Evolutionary conservation across 2,888 invertebrate genomes (phyloP).

Genomic region (Lordiphosa fenestrarum): DNA sequence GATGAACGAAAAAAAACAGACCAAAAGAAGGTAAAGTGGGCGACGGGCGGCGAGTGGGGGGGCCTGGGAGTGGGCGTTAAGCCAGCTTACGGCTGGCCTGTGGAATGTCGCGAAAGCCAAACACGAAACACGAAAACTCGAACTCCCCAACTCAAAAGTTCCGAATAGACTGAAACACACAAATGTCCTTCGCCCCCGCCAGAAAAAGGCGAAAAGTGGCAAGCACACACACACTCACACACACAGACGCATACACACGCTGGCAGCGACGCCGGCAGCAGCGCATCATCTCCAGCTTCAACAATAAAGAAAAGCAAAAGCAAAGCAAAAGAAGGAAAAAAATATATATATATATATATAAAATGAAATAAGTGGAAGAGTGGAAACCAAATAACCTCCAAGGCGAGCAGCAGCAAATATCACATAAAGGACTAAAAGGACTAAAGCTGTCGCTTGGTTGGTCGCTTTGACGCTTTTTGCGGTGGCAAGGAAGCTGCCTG

Average conservation of each 20-base stretch:
- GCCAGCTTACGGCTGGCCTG: background rate
- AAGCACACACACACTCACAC: conserved; percentile 15
- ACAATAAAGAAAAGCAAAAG: conserved; percentile 2
- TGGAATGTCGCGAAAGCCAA: conserved; percentile 22
- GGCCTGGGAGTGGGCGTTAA: too few species aligned
- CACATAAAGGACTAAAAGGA: conserved; percentile 44
- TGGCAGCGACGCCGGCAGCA: conserved; percentile 10
- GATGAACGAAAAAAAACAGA: background rate
- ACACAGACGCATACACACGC: conserved; percentile 11
- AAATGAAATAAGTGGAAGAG: conserved; percentile 11
- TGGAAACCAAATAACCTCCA: conserved; percentile 7
- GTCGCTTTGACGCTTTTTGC: conserved; percentile 13
- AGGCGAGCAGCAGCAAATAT: conserved; percentile 7
- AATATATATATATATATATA: background rate
- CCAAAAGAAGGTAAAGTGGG: conserved; percentile 1
- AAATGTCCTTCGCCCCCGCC: conserved; percentile 65
- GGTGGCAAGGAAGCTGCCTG: conserved; percentile 7
- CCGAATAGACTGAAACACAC: conserved; percentile 63
- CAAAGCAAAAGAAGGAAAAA: background rate
- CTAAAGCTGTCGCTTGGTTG: conserved; percentile 14
- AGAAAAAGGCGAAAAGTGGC: conserved; percentile 20
- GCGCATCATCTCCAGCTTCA: conserved; percentile 12
- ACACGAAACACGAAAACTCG: conserved; percentile 56
- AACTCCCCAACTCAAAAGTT: conserved; percentile 76
- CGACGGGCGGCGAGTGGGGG: background rate